phyloP scores from a whole-genome alignment of 2,797 vertebrate species.

The Crocodylus rhombifer region DNA sequence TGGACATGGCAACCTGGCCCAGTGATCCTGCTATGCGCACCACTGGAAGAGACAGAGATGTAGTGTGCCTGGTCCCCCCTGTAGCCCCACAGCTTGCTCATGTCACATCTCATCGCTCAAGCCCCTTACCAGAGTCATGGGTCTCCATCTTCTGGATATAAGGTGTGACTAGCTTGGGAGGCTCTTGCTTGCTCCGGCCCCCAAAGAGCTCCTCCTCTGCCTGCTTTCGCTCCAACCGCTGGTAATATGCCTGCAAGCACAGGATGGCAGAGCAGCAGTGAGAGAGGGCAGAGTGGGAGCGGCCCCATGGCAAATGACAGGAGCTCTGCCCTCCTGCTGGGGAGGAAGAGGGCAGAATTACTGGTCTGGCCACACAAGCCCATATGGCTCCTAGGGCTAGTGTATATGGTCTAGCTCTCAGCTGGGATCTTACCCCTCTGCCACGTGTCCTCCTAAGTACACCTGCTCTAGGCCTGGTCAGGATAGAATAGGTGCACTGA shows the following conservation, averaged over 20 bases:
- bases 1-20: conserved; percentile 96
- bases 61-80: fast-evolving
- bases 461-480: no score
- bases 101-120: neutral
- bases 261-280: neutral
- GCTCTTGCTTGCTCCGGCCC: conserved; percentile 85
- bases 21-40: conserved; percentile 95
- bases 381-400: no score
- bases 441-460: no score
- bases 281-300: neutral
- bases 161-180: conserved; percentile 91
- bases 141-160: conserved; percentile 92
- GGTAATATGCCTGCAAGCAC: conserved; percentile 88
- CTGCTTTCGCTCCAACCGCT: conserved; percentile 88
- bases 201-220: conserved; percentile 88
- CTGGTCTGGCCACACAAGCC: no score
- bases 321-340: neutral
- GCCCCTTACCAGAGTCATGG: conserved; percentile 88
- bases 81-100: fast-evolving
- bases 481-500: no score
- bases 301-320: neutral
- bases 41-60: conserved; percentile 78
- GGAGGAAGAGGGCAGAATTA: no score
- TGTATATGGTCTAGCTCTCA: no score
- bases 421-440: no score